phyloP scores from a whole-genome alignment of 1,140 invertebrate species.

The Propsilocerus akamusi region DNA sequence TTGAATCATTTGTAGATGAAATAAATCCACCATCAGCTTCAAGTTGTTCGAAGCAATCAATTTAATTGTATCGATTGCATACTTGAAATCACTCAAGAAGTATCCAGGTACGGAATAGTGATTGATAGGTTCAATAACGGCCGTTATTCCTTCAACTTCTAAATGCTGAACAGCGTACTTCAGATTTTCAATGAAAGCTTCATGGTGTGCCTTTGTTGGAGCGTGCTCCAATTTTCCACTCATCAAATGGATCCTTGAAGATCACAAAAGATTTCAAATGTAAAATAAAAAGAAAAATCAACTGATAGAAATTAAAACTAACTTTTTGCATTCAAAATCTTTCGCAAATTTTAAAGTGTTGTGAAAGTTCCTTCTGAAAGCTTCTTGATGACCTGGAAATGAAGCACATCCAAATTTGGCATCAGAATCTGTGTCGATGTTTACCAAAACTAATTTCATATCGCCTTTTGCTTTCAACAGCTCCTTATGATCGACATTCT shows the following conservation, averaged over 20 bases:
- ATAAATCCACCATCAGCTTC: constrained; percentile 66
- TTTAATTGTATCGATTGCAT: constrained; percentile 50
- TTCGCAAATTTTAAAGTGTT: constrained; percentile 64
- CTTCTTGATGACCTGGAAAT: constrained; percentile 48
- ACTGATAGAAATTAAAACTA: constrained; percentile 12
- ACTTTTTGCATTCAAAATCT: constrained; percentile 55
- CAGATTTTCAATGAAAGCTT: constrained; percentile 40
- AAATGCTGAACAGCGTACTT: constrained; percentile 44
- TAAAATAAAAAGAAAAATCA: constrained; percentile 6
- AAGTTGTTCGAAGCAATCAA: constrained; percentile 55
- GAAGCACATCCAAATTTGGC: constrained; percentile 53
- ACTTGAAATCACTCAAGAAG: constrained; percentile 45
- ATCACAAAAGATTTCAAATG: too few species aligned
- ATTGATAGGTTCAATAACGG: constrained; percentile 82
- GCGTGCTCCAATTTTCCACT: constrained; percentile 43
- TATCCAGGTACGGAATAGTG: constrained; percentile 64
- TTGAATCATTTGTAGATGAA: constrained; percentile 70
- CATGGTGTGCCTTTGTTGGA: constrained; percentile 31
- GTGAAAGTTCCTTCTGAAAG: constrained; percentile 52
- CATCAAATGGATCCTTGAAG: constrained; percentile 79
- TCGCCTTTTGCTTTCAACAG: constrained; percentile 45
- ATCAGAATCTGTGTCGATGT: constrained; percentile 50
- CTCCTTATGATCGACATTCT: constrained; percentile 39
- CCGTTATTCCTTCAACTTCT: constrained; percentile 45
- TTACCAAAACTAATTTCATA: constrained; percentile 66